Conservation (phyloP, 2,113 vertebrate genomes). For the Aspiorhynchus laticeps region DNA sequence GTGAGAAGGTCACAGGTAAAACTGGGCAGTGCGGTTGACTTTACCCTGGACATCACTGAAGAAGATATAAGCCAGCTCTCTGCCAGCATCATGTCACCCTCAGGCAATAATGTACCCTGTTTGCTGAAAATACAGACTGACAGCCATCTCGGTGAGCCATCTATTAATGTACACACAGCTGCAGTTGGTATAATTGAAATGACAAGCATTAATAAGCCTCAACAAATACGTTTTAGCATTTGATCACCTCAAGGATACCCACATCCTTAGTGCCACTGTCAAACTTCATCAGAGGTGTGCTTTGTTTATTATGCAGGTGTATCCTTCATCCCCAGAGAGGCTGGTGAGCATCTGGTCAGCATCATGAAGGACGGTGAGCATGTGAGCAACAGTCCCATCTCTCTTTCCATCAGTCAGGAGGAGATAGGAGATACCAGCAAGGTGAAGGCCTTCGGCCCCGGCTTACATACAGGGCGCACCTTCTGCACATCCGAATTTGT, state of each 20-base stretch:
- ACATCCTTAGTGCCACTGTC: not conserved
- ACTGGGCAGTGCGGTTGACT: slow-evolving; percentile 65
- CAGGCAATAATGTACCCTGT: slow-evolving; percentile 18
- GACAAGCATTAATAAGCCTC: not conserved
- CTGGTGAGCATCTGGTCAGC: slow-evolving; percentile 28
- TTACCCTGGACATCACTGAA: slow-evolving; percentile 83
- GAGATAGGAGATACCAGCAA: slow-evolving; percentile 13
- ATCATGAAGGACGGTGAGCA: slow-evolving; percentile 19
- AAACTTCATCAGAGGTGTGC: not conserved
- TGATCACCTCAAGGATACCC: not conserved
- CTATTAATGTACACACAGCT: slow-evolving; percentile 2
- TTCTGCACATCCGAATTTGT: slow-evolving; percentile 20
- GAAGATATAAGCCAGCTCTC: slow-evolving; percentile 84
- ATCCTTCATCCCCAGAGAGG: slow-evolving; percentile 12
- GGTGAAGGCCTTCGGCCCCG: slow-evolving; percentile 13
- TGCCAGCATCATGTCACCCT: slow-evolving; percentile 64
- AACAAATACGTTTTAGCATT: not conserved
- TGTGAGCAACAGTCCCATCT: slow-evolving; percentile 20
- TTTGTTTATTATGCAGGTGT: slow-evolving; percentile 13
- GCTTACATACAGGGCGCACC: slow-evolving; percentile 1
- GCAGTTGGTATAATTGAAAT: not conserved
- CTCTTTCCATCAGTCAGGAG: slow-evolving; percentile 14
- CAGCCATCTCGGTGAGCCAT: slow-evolving; percentile 24
- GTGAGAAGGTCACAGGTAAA: slow-evolving; percentile 66
- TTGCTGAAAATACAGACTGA: slow-evolving; percentile 26